Percentiles rank a stretch among this genome's conserved stretches.
phyloP scores from a whole-genome alignment of 2,113 vertebrate species.

The Megaceryle maxima region DNA sequence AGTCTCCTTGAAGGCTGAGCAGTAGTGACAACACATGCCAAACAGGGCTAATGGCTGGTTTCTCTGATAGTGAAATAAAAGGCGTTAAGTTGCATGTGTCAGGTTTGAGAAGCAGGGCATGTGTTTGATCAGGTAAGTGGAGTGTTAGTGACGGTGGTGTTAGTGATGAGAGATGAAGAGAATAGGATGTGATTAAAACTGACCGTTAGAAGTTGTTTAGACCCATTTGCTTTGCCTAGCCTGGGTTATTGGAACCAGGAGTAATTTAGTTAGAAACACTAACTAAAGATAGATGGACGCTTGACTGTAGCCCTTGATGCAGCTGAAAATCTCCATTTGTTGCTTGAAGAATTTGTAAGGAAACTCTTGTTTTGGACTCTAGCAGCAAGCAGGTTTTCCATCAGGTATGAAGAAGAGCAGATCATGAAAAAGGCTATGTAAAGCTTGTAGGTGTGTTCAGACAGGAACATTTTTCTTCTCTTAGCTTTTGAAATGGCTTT shows the following conservation, averaged over 20 bases:
- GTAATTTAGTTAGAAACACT: not conserved
- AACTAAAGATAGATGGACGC: not conserved
- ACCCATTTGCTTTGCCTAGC: not conserved
- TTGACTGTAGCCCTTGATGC: not conserved
- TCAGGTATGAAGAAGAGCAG: not conserved
- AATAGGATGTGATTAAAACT: not conserved
- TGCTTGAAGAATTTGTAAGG: not conserved
- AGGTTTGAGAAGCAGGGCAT: not conserved
- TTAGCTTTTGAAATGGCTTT: not conserved
- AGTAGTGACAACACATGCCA: not conserved
- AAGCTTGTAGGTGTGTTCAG: not conserved
- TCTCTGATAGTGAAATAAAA: not conserved
- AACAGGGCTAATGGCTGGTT: not conserved
- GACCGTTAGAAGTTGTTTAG: not conserved
- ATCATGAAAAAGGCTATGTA: not conserved
- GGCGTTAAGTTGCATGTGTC: fast-evolving
- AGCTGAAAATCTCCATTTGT: not conserved
- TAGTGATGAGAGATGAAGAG: not conserved
- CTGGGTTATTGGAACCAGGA: not conserved
- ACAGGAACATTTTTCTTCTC: not conserved
- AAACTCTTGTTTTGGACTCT: not conserved
- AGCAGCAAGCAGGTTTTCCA: not conserved
- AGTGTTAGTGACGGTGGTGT: fast-evolving
- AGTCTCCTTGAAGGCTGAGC: not conserved
- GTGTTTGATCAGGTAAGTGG: not conserved